These are phyloP conservation scores for Megaceryle alcyon DNA, from an alignment of 2,797 vertebrate genomes.

Conservation along the genomic window DNA sequence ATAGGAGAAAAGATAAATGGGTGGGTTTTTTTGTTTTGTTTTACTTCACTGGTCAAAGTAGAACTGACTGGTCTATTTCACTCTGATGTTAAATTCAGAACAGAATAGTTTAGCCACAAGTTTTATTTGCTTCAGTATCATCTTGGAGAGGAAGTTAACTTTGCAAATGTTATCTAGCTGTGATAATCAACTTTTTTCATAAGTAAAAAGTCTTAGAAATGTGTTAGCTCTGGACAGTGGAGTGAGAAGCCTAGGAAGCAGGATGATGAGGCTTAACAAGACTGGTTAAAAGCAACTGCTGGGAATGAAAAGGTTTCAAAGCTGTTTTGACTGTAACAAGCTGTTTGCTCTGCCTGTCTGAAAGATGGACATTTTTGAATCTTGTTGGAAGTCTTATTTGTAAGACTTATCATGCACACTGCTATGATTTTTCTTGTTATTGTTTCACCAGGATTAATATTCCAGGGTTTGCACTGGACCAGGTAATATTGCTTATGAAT, in stretches of 20 bases:
- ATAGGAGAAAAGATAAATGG: not conserved
- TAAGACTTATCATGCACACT: not conserved
- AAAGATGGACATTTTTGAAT: not conserved
- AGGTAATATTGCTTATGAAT: not conserved
- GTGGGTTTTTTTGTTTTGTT: not conserved
- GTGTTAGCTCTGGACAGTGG: not conserved
- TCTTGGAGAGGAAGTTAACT: not conserved
- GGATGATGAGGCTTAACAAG: not conserved
- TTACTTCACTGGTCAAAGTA: not conserved
- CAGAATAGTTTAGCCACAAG: not conserved
- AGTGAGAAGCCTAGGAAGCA: not conserved
- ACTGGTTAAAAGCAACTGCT: not conserved
- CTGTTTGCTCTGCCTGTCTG: not conserved
- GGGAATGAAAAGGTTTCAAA: not conserved
- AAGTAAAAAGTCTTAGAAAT: not conserved
- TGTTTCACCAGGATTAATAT: not conserved
- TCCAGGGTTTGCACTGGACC: not conserved
- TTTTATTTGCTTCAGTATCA: not conserved
- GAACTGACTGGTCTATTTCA: not conserved
- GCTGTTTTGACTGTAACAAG: not conserved
- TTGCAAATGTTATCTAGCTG: not conserved
- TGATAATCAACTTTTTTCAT: not conserved
- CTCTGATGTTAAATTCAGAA: not conserved
- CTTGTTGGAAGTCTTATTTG: not conserved
- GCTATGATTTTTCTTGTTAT: not conserved